These are phyloP conservation scores for Astreopora myriophthalma DNA, from an alignment of 64 coral and sea anemone genomes.

Conservation along the genomic window DNA sequence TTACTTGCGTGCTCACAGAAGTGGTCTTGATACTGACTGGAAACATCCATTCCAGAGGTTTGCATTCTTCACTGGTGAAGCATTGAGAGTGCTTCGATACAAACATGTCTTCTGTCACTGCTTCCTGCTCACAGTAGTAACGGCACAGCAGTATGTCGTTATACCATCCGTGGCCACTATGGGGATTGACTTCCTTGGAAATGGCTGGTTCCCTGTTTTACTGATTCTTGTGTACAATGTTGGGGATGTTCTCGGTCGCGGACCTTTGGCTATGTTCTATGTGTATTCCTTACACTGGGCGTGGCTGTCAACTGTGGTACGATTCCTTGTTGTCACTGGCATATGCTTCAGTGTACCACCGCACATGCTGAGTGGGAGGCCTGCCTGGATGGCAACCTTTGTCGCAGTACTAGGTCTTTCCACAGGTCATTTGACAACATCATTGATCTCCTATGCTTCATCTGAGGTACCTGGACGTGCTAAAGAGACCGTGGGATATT, in stretches of 20 bases:
- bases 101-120: conserved; percentile 93
- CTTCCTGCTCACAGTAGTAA: conserved; percentile 79
- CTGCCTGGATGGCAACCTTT: conserved; percentile 95
- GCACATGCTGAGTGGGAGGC: conserved; percentile 70
- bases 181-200: conserved; percentile 89
- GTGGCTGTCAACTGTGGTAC: conserved; percentile 78
- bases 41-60: conserved; percentile 75
- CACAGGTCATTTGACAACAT: conserved; percentile 89
- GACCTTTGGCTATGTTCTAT: conserved; percentile 82
- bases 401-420: conserved; percentile 88
- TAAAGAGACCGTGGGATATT: conserved; percentile 91
- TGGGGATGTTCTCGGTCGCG: conserved; percentile 88
- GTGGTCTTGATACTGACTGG: conserved; percentile 64
- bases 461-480: conserved; percentile 82
- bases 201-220: conserved; percentile 91
- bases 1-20: conserved; percentile 69
- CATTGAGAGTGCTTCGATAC: conserved; percentile 76
- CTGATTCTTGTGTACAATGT: conserved; percentile 89
- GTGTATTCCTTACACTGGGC: conserved; percentile 84
- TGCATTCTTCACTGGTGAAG: conserved; percentile 80
- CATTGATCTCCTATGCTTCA: conserved; percentile 79
- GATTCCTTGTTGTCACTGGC: conserved; percentile 82
- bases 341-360: conserved; percentile 93
- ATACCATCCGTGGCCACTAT: conserved; percentile 89
- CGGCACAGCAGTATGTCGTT: conserved; percentile 85